A percentile compares a stretch with the other conserved stretches of the same genome.
phyloP scores from a whole-genome alignment of 1,140 invertebrate species.

The Formica exsecta region DNA sequence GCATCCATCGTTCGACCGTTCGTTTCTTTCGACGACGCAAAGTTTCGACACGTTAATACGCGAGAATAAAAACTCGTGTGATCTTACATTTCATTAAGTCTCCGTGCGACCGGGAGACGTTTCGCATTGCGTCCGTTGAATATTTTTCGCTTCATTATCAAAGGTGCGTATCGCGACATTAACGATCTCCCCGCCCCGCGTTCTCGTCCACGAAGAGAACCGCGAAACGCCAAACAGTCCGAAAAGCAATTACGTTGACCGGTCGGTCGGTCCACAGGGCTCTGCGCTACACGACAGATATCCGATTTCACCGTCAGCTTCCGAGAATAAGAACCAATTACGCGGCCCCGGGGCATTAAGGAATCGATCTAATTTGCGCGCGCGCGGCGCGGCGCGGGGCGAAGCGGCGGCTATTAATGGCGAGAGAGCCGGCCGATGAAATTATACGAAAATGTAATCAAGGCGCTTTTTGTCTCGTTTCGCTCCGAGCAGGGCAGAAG shows the following conservation, averaged over 20 bases:
- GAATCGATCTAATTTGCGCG: constrained; percentile 81
- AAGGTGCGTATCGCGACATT: constrained; percentile 70
- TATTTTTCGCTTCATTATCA: constrained; percentile 75
- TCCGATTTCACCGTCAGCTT: constrained; percentile 78
- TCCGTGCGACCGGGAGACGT: constrained; percentile 39
- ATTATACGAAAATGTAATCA: constrained; percentile 86
- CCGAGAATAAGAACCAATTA: constrained; percentile 80
- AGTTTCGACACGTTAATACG: constrained; percentile 30
- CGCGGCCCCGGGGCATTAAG: constrained; percentile 79
- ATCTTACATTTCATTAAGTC: constrained; percentile 46
- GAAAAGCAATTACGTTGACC: constrained; percentile 75
- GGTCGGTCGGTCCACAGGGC: constrained; percentile 49
- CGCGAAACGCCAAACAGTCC: constrained; percentile 75
- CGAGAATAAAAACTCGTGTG: constrained; percentile 7
- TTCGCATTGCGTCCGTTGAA: constrained; percentile 45
- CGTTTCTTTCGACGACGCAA: neutral
- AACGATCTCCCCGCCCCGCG: constrained; percentile 62
- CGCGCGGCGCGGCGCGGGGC: constrained; percentile 53
- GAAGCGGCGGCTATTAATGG: constrained; percentile 74
- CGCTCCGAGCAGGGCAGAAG: constrained; percentile 79
- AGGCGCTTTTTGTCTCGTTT: constrained; percentile 85
- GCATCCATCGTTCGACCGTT: neutral
- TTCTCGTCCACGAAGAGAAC: constrained; percentile 49
- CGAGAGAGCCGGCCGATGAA: constrained; percentile 80
- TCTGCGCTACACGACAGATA: constrained; percentile 75